These are phyloP conservation scores for Agonopterix arenella DNA, from an alignment of 2,888 invertebrate genomes.

Conservation along the genomic window DNA sequence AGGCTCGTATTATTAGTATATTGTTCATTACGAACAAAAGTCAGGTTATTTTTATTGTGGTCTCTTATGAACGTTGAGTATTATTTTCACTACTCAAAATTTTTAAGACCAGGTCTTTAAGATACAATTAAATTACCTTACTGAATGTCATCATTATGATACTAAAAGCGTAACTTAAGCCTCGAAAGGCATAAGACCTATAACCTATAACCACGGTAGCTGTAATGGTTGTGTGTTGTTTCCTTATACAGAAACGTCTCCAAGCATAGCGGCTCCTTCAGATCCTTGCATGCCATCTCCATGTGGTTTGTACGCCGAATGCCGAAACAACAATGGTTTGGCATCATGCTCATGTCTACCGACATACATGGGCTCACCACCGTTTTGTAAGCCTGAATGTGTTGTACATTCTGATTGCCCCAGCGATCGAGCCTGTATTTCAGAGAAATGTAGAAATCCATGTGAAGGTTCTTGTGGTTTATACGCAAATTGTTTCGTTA, in stretches of 20 bases:
- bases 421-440: constrained; percentile 79
- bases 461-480: constrained; percentile 83
- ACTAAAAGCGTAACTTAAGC: too few species aligned
- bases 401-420: constrained; percentile 80
- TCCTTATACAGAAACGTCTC: constrained; percentile 34
- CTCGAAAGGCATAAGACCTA: too few species aligned
- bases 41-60: too few species aligned
- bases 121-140: too few species aligned
- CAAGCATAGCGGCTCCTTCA: constrained; percentile 47
- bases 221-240: not conserved
- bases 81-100: too few species aligned
- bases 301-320: constrained; percentile 85
- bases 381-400: constrained; percentile 81
- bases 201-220: too few species aligned
- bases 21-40: too few species aligned
- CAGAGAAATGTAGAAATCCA: constrained; percentile 82
- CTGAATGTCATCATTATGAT: too few species aligned
- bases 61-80: too few species aligned
- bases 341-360: constrained; percentile 84
- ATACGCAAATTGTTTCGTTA: constrained; percentile 81
- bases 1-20: too few species aligned
- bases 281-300: constrained; percentile 85
- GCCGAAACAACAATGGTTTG: constrained; percentile 82
- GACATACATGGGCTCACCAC: constrained; percentile 80
- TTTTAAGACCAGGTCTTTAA: too few species aligned